phyloP scores from a whole-genome alignment of 1,140 invertebrate species.

The Acyrthosiphon pisum region DNA sequence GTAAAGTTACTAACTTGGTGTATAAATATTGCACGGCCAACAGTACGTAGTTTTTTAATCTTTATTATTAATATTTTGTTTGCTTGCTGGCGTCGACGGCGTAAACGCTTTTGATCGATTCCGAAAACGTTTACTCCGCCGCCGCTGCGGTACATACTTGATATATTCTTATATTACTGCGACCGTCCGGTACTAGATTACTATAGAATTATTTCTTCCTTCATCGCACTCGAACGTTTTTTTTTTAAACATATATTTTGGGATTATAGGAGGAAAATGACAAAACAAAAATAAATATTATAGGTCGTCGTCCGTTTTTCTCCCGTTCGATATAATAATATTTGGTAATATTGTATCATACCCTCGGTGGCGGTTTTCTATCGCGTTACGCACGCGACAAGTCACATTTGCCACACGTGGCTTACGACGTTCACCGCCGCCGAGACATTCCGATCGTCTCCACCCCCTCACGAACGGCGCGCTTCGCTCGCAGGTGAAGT shows the following conservation, averaged over 20 bases:
- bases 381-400: slow-evolving; percentile 33
- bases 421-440: slow-evolving; percentile 41
- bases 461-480: slow-evolving; percentile 24
- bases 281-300: background rate
- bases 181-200: background rate
- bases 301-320: background rate
- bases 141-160: background rate
- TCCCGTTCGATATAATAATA: background rate
- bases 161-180: background rate
- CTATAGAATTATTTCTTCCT: background rate
- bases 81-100: background rate
- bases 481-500: slow-evolving; percentile 20
- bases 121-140: background rate
- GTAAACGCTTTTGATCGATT: background rate
- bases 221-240: background rate
- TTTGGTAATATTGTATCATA: background rate
- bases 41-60: slow-evolving; percentile 25
- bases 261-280: background rate
- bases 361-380: background rate
- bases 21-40: background rate
- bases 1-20: background rate
- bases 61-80: background rate
- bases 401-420: slow-evolving; percentile 56
- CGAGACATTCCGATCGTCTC: slow-evolving; percentile 45
- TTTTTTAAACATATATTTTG: background rate